A percentile compares a stretch with the other conserved stretches of the same genome.
These are phyloP conservation scores for Castor canadensis DNA, from an alignment of 2,113 vertebrate species.

Conservation along the genomic window DNA sequence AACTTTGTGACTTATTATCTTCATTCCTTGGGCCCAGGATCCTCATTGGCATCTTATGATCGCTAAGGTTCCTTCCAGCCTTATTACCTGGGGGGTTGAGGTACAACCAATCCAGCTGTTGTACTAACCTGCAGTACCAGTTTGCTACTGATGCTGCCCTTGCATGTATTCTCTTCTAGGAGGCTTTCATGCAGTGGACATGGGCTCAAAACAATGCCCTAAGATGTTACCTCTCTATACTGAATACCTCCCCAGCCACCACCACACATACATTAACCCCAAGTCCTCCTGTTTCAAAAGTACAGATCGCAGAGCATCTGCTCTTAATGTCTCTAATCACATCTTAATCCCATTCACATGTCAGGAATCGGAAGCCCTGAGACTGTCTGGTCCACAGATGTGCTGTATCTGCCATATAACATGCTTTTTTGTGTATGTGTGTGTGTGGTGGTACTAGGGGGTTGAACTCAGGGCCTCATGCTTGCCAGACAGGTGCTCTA, in stretches of 20 bases:
- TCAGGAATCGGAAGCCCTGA: neutral
- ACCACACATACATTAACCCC: neutral
- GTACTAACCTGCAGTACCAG: neutral
- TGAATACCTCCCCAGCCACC: neutral
- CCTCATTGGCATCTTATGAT: neutral
- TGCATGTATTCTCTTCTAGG: neutral
- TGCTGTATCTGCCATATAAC: neutral
- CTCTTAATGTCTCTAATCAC: neutral
- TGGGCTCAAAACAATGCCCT: neutral
- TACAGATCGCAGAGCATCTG: neutral
- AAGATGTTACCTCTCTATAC: neutral
- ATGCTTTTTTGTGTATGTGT: too few species aligned
- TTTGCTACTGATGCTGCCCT: neutral
- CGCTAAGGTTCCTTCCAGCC: neutral
- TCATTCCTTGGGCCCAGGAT: neutral
- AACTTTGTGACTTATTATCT: neutral
- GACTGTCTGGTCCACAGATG: neutral
- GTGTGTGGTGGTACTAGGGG: too few species aligned
- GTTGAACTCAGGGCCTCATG: too few species aligned
- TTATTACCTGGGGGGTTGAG: too few species aligned
- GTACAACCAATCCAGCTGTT: neutral
- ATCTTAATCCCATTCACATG: neutral
- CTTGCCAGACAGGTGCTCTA: too few species aligned
- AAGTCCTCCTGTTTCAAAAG: neutral
- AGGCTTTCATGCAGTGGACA: neutral